phyloP scores from a whole-genome alignment of 2,797 vertebrate genomes.

The Cynodonichthys magdalenae region DNA sequence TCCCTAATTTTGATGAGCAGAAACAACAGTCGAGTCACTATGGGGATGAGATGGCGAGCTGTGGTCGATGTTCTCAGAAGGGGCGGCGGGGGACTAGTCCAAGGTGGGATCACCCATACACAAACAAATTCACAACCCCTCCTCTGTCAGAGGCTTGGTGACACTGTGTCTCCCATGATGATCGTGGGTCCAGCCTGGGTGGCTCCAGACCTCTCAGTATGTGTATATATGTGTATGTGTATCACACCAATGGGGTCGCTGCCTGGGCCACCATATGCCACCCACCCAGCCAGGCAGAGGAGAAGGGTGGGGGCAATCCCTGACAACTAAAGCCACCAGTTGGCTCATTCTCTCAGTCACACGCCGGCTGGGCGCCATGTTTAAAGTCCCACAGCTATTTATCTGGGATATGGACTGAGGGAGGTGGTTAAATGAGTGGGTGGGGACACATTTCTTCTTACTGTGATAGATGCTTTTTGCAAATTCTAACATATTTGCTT shows the following conservation, averaged over 20 bases:
- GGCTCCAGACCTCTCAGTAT: constrained; percentile 74
- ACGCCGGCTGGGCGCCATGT: constrained; percentile 78
- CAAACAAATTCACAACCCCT: constrained; percentile 62
- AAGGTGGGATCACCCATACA: constrained; percentile 69
- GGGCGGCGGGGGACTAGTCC: constrained; percentile 37
- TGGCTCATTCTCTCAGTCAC: constrained; percentile 80
- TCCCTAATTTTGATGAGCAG: constrained; percentile 81
- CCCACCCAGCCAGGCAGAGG: constrained; percentile 67
- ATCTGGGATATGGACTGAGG: constrained; percentile 63
- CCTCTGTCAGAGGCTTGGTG: constrained; percentile 72
- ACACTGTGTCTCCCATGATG: constrained; percentile 79
- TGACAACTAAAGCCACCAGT: constrained; percentile 78
- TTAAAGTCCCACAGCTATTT: constrained; percentile 77
- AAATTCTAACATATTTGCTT: constrained; percentile 30
- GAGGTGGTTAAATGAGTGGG: constrained; percentile 28
- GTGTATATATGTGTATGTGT: constrained; percentile 59
- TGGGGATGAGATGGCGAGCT: constrained; percentile 67
- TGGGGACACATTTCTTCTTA: constrained; percentile 35
- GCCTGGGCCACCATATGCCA: constrained; percentile 80
- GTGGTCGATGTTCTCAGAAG: constrained; percentile 67
- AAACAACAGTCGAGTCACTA: constrained; percentile 80
- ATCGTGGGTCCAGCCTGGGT: constrained; percentile 78
- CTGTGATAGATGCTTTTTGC: constrained; percentile 38
- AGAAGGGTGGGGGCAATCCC: constrained; percentile 68
- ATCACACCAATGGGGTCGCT: constrained; percentile 74